Evolutionary conservation across 1,140 invertebrate species (phyloP), one percentile per base, ranked within the genome.

Genomic region (Zaprionus kolodkinae): DNA sequence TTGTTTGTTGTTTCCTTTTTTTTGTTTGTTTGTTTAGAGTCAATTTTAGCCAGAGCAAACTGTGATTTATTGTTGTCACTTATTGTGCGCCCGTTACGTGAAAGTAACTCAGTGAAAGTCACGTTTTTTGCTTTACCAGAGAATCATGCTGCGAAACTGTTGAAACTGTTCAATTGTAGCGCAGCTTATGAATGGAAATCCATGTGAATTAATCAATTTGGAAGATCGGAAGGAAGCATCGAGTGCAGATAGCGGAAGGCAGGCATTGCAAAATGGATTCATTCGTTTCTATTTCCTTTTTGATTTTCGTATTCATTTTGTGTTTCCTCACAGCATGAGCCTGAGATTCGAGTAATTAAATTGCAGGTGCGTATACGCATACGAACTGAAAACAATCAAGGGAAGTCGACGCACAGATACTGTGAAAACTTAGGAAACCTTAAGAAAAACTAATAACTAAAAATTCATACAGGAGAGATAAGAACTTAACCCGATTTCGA

Each of bases 31-130:
- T 25, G 57, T 40, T n/a, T 25, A 33, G 35, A 50, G 17, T 11
- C 17, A 6, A 50, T 50, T 50, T 59, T 59, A 11, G 60, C 9
- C 11, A 55, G 55, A 54, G 54, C 61, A 55, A 65, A 72, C 45
- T 66, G 56, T 78, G 82, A 86, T 82, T 86, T 82, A 88, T 69
- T 70, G 59, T 50, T 25, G 59, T 33, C 40, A 57, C 40, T 69
- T 55, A n/a, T 12, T 25, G 21, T 33, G 27, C 21, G 3, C 15
- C 43, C 36, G 11, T 56, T 38, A 35, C 33, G 25, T 55, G 36
- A 54, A 15, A 38, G 61, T 68, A 15, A 35, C 35, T 17, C 9
- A 30, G 3, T 27, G 67, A 27, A 62, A 54, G 57, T 65, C 79
- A 86, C 79, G 79, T 82, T 63, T 68, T 57, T 10, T 10, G 7